These are phyloP conservation scores for Bubalus kerabau DNA, from an alignment of 2,113 vertebrate genomes.

Conservation along the genomic window DNA sequence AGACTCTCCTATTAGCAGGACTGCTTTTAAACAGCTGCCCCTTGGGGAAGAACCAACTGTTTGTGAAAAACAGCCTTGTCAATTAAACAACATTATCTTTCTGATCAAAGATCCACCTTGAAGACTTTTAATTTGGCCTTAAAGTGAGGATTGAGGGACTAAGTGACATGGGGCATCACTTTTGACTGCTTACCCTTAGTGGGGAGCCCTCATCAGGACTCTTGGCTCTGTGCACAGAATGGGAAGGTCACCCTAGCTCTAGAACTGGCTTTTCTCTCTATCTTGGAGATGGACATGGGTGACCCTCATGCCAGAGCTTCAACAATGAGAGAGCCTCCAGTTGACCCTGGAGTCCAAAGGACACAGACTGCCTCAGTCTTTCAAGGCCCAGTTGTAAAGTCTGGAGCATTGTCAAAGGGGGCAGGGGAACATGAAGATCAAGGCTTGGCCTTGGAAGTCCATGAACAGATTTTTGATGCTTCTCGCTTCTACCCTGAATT, in stretches of 20 bases:
- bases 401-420: background rate
- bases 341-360: background rate
- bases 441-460: background rate
- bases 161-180: constrained; percentile 35
- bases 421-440: background rate
- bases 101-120: constrained; percentile 74
- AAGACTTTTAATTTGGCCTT: constrained; percentile 76
- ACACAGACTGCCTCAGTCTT: background rate
- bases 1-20: constrained; percentile 66
- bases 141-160: constrained; percentile 66
- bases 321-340: background rate
- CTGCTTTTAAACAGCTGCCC: constrained; percentile 67
- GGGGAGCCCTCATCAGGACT: background rate
- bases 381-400: background rate
- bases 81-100: constrained; percentile 74
- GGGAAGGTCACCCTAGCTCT: constrained; percentile 47
- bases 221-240: constrained; percentile 50
- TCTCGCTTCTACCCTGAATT: background rate
- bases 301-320: background rate
- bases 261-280: constrained; percentile 59
- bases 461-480: background rate
- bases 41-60: constrained; percentile 65
- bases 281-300: constrained; percentile 48
- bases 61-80: constrained; percentile 74
- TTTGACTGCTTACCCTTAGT: constrained; percentile 53